Evolutionary conservation across 2,888 invertebrate species (phyloP).

Genomic region (Microdon myrmicae): DNA sequence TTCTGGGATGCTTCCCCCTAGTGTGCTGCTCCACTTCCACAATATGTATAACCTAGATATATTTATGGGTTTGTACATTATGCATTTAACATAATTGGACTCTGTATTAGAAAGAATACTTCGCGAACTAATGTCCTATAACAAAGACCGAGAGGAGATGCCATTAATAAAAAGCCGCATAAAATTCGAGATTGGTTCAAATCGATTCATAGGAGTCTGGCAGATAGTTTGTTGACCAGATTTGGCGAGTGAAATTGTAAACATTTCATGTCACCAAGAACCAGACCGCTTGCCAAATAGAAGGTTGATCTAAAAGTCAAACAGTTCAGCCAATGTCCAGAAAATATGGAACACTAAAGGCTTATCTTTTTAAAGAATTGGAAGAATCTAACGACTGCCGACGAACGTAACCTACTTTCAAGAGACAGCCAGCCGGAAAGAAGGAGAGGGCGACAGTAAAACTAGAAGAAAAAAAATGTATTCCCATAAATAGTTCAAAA

Average conservation of each 20-base stretch:
- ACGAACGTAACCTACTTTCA: too few species aligned
- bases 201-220: background rate
- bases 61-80: too few species aligned
- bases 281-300: background rate
- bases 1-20: background rate
- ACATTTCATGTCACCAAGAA: too few species aligned
- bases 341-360: constrained; percentile 4
- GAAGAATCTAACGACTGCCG: too few species aligned
- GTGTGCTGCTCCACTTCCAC: too few species aligned
- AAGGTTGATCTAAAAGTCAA: constrained; percentile 12
- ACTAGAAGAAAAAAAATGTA: constrained; percentile 9
- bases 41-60: too few species aligned
- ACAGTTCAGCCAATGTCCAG: constrained; percentile 3
- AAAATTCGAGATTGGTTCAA: background rate
- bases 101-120: background rate
- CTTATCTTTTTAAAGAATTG: background rate
- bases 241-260: too few species aligned
- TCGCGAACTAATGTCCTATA: background rate
- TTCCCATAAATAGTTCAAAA: constrained; percentile 29
- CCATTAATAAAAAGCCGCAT: background rate
- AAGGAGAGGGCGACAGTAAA: too few species aligned
- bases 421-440: too few species aligned
- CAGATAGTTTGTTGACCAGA: too few species aligned
- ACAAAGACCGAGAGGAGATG: too few species aligned
- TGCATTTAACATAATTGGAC: too few species aligned